phyloP scores from a whole-genome alignment of 2,113 vertebrate species.

The Pterocles burchelli region DNA sequence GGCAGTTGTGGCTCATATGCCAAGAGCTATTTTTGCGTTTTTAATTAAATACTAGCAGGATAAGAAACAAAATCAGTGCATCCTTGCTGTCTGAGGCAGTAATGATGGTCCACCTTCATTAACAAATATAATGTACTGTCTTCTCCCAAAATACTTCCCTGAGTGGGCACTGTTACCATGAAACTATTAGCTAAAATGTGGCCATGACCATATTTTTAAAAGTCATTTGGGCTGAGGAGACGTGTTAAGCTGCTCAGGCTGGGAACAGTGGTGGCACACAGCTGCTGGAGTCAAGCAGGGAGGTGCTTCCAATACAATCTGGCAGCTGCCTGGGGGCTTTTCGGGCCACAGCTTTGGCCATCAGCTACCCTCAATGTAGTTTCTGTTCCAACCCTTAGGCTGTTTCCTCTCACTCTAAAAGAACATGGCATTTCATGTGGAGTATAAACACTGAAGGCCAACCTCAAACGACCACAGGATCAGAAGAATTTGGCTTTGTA shows the following conservation, averaged over 20 bases:
- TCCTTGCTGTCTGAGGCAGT: not conserved
- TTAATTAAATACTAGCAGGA: not conserved
- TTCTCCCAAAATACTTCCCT: not conserved
- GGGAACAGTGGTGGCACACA: not conserved
- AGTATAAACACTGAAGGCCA: not conserved
- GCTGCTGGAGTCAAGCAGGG: not conserved
- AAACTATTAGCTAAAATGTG: not conserved
- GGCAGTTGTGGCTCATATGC: not conserved
- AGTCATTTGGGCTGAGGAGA: not conserved
- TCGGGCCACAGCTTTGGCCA: not conserved
- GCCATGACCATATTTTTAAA: not conserved
- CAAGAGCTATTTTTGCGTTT: not conserved
- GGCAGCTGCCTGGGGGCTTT: not conserved
- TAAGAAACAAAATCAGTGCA: not conserved
- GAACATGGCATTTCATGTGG: not conserved
- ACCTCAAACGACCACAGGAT: not conserved
- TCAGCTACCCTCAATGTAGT: not conserved
- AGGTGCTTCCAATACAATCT: not conserved
- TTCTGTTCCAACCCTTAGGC: not conserved
- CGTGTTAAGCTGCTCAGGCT: not conserved
- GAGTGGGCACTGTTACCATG: not conserved
- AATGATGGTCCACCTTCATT: not conserved
- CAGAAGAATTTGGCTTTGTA: not conserved
- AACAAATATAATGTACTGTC: not conserved
- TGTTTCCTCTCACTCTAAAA: not conserved